phyloP scores from a whole-genome alignment of 2,797 vertebrate genomes.

The Coccyzus lansbergi region DNA sequence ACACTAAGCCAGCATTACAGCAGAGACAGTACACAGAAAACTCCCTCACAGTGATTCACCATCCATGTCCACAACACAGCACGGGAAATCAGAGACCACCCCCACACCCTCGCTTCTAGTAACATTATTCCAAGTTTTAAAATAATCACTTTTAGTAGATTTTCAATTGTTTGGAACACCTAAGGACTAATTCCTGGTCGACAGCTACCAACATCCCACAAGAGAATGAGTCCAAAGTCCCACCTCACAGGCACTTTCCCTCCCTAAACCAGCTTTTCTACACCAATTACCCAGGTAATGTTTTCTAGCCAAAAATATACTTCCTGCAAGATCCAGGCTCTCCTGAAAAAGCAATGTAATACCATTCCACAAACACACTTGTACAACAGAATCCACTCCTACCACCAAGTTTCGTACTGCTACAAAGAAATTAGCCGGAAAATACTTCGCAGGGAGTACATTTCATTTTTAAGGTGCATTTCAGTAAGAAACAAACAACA shows the following conservation, averaged over 20 bases:
- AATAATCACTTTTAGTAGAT: not conserved
- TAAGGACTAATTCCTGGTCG: not conserved
- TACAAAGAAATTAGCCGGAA: not conserved
- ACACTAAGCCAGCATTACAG: not conserved
- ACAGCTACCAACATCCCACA: not conserved
- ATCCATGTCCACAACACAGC: not conserved
- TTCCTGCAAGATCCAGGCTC: not conserved
- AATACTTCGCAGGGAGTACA: rapidly evolving
- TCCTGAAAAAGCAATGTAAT: not conserved
- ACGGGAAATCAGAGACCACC: not conserved
- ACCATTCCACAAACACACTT: not conserved
- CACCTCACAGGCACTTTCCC: not conserved
- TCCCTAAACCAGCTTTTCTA: not conserved
- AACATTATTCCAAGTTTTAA: not conserved
- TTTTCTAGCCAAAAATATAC: not conserved
- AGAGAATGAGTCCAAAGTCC: not conserved
- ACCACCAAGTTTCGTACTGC: not conserved
- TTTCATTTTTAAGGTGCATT: not conserved
- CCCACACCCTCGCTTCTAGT: not conserved
- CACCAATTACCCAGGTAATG: not conserved
- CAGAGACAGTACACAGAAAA: not conserved
- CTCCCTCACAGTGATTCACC: not conserved
- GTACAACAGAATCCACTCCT: not conserved
- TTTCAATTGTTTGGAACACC: not conserved
- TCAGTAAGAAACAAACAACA: not conserved